Evolutionary conservation across 1,140 invertebrate species (phyloP).

Genomic region (Campoletis sonorensis): DNA sequence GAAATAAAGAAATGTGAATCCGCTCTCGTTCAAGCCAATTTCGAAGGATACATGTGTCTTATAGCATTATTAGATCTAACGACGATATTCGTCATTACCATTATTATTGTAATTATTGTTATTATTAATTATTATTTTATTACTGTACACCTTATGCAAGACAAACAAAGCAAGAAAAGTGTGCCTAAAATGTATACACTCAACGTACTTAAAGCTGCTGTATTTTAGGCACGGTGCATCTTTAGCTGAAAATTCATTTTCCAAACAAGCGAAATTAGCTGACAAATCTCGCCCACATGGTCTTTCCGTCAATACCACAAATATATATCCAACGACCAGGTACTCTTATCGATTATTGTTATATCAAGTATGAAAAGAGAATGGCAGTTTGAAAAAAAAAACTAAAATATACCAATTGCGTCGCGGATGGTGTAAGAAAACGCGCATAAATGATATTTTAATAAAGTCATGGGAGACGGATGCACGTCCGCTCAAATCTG

Average conservation of each 20-base stretch:
- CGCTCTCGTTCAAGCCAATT: conserved; percentile 59
- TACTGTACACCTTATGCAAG: no score
- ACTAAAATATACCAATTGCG: conserved; percentile 1
- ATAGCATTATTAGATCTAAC: conserved; percentile 61
- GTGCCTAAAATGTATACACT: conserved; percentile 21
- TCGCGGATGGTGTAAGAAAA: conserved; percentile 8
- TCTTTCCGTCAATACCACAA: neutral
- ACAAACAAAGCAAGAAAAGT: conserved; percentile 18
- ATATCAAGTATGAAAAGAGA: neutral
- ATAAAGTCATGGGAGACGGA: conserved; percentile 25
- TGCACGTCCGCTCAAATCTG: conserved; percentile 13
- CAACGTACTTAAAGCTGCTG: conserved; percentile 28
- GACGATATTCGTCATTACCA: conserved; percentile 55
- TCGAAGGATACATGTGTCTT: conserved; percentile 73
- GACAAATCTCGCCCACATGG: neutral
- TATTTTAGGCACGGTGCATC: no score
- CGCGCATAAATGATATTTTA: conserved; percentile 40
- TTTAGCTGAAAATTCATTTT: no score
- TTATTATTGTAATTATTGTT: conserved; percentile 45
- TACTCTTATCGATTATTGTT: neutral
- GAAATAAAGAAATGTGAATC: conserved; percentile 55
- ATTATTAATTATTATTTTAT: neutral
- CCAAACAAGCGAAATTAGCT: no score
- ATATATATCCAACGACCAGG: conserved; percentile 4
- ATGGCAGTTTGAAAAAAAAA: neutral